These are phyloP conservation scores for Acleris laterana DNA, from an alignment of 2,888 invertebrate species.

Conservation along the genomic window DNA sequence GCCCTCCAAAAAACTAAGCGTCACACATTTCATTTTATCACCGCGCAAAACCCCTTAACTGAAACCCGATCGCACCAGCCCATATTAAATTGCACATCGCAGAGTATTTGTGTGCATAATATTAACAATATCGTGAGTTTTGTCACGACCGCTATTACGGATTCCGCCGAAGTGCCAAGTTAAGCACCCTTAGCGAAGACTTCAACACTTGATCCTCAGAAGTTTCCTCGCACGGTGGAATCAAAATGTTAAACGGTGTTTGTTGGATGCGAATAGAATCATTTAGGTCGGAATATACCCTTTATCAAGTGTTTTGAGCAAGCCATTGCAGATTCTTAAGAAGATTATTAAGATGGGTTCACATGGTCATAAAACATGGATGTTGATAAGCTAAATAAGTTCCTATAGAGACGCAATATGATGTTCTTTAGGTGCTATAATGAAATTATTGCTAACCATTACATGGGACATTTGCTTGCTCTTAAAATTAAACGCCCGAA, in stretches of 20 bases:
- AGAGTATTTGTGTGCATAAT: constrained; percentile 45
- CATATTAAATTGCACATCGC: constrained; percentile 34
- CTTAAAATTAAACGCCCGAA: too few species aligned
- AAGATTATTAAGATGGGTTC: neutral
- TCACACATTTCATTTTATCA: neutral
- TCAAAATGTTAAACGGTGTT: constrained; percentile 38
- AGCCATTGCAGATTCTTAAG: neutral
- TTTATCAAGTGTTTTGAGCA: neutral
- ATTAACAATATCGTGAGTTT: constrained; percentile 61
- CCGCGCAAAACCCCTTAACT: constrained; percentile 10
- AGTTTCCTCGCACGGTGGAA: constrained; percentile 48
- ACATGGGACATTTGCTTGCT: too few species aligned
- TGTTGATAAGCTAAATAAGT: too few species aligned
- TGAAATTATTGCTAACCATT: too few species aligned
- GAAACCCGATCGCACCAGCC: constrained; percentile 33
- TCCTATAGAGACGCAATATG: too few species aligned
- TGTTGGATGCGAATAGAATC: constrained; percentile 33
- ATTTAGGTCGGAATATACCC: constrained; percentile 21
- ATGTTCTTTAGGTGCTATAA: too few species aligned
- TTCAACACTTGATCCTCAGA: constrained; percentile 62
- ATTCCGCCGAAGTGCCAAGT: constrained; percentile 65
- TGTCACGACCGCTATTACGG: constrained; percentile 69
- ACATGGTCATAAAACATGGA: too few species aligned
- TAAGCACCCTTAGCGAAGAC: constrained; percentile 67
- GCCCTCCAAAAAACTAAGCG: neutral